Conservation (phyloP, 2,797 vertebrate species). For the Sebastes minor region DNA sequence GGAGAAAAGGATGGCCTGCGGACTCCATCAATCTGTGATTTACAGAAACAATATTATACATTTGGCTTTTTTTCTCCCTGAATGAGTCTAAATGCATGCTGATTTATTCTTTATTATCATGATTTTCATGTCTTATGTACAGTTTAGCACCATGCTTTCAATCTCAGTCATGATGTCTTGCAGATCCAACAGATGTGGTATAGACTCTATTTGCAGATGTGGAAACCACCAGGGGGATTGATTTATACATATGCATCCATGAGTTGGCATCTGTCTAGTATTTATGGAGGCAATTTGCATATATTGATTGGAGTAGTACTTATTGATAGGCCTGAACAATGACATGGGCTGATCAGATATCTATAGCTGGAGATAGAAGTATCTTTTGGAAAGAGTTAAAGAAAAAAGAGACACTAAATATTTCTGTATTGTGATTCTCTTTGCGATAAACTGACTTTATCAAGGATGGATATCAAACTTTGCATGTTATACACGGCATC, state of each 20-base stretch:
- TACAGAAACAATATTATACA: neutral
- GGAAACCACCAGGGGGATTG: neutral
- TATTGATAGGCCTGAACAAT: constrained; percentile 24
- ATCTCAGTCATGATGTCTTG: neutral
- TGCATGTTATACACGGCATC: neutral
- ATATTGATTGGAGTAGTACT: constrained; percentile 20
- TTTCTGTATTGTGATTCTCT: too few relatives aligned
- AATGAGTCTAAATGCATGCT: too few relatives aligned
- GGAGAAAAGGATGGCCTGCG: constrained; percentile 41
- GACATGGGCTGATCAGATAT: neutral
- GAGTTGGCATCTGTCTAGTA: neutral
- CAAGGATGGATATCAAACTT: too few relatives aligned
- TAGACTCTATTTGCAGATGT: neutral
- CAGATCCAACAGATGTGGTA: neutral
- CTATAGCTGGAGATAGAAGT: neutral
- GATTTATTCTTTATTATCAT: neutral
- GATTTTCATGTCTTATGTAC: neutral
- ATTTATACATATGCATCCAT: neutral
- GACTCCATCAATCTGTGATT: constrained; percentile 25
- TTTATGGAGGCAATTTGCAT: neutral
- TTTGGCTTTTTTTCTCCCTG: too few relatives aligned
- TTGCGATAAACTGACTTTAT: neutral
- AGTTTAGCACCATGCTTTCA: neutral
- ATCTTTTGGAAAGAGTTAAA: too few relatives aligned
- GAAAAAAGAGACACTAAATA: too few relatives aligned